Conservation (phyloP, 2,888 invertebrate species). For the Doris montereyensis region DNA sequence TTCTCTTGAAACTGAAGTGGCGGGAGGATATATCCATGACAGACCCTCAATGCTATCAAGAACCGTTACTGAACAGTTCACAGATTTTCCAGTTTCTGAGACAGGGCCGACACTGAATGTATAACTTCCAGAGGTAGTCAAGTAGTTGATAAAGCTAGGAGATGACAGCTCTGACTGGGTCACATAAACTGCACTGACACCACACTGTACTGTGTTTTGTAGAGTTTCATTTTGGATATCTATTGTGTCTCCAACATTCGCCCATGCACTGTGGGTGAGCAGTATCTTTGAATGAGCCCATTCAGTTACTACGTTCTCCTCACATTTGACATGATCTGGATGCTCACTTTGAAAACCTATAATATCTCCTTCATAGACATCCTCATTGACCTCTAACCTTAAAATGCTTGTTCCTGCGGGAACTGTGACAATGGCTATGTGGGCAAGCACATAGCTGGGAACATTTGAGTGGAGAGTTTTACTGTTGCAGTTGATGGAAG, state of each 20-base stretch:
- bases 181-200: slow-evolving; percentile 51
- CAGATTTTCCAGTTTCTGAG: slow-evolving; percentile 29
- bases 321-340: slow-evolving; percentile 46
- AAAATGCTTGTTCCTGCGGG: slow-evolving; percentile 46
- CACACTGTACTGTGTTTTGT: slow-evolving; percentile 44
- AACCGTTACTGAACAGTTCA: slow-evolving; percentile 43
- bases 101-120: slow-evolving; percentile 38
- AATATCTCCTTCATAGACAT: slow-evolving; percentile 46
- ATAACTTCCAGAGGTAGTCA: slow-evolving; percentile 46
- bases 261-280: slow-evolving; percentile 43
- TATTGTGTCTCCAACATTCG: slow-evolving; percentile 25
- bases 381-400: slow-evolving; percentile 15
- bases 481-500: background rate
- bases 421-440: slow-evolving; percentile 24
- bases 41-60: slow-evolving; percentile 51
- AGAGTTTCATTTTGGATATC: slow-evolving; percentile 6
- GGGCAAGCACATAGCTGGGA: background rate
- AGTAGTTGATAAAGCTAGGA: slow-evolving; percentile 45
- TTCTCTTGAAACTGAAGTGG: slow-evolving; percentile 8
- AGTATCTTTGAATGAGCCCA: too few relatives aligned
- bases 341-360: slow-evolving; percentile 51
- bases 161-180: slow-evolving; percentile 35
- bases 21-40: slow-evolving; percentile 49
- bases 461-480: background rate
- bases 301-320: too few relatives aligned